Evolutionary conservation across 2,113 vertebrate species (phyloP).

Genomic region (Phylloscopus trochiloides): DNA sequence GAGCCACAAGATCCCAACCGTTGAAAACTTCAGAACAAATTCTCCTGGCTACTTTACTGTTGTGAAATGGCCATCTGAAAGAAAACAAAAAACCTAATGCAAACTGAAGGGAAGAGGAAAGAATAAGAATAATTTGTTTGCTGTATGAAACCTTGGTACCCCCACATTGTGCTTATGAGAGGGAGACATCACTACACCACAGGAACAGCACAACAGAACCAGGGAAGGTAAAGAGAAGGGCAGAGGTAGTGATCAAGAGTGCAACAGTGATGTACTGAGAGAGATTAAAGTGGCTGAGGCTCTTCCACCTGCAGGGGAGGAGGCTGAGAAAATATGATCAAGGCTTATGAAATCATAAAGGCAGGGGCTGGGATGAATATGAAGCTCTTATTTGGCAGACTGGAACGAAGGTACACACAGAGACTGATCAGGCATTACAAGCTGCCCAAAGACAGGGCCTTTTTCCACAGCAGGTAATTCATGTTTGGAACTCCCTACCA

Average conservation of each 20-base stretch:
- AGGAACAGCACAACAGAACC: background rate
- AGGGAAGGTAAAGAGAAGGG: background rate
- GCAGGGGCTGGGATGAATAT: background rate
- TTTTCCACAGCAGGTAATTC: background rate
- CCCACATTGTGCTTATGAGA: background rate
- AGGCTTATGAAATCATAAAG: background rate
- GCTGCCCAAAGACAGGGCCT: background rate
- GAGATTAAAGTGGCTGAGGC: background rate
- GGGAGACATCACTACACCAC: background rate
- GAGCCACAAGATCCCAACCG: background rate
- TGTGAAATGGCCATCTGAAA: background rate
- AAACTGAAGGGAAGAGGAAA: background rate
- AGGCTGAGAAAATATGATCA: background rate
- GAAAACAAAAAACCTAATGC: background rate
- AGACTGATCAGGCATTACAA: background rate
- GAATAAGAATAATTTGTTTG: background rate
- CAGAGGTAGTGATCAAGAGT: background rate
- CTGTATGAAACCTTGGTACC: background rate
- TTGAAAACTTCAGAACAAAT: background rate
- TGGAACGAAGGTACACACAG: background rate
- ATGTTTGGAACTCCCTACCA: background rate
- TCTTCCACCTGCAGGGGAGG: background rate
- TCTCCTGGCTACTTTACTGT: background rate
- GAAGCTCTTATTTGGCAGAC: background rate
- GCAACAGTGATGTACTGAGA: background rate